Evolutionary conservation across 2,888 invertebrate genomes (phyloP), one percentile per base, ranked within the genome.

Genomic region (Nemapogon koenigi): DNA sequence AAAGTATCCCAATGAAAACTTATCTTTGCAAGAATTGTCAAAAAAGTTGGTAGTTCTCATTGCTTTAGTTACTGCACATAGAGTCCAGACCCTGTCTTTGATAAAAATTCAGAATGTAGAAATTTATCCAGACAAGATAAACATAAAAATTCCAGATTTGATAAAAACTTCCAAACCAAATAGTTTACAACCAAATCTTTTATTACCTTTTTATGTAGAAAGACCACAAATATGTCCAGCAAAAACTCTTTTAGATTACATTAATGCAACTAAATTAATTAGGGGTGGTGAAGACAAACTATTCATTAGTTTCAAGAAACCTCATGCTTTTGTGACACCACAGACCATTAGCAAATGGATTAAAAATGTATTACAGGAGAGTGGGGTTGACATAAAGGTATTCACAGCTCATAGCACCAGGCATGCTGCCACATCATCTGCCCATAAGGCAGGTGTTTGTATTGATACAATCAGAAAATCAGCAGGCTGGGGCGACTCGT

Each of bases 271-370:
- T 13, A n/a, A 4, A 4, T 7, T 4, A 13, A n/a, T n/a, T 4
- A 27, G 28, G n/a, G 13, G 13, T 27, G 4, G 4, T 27, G 4
- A 27, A 13, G 13, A 27, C 8, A 10, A 37, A 18, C 10, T 43
- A 7, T 4, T 43, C 1, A 41, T 37, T 1, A 16, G 8, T 13
- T 39, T 39, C 25, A 16, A 16, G 26, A 39, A 39, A 8, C 17
- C 39, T 14, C 31, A 39, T 22, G 10, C 3, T 3, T 37, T 37
- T n/a, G n/a, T n/a, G n/a, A n/a, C n/a, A n/a, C n/a, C n/a, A n/a
- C n/a, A n/a, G n/a, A n/a, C n/a, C n/a, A n/a, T n/a, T n/a, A n/a
- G n/a, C n/a, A n/a, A n/a, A n/a, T n/a, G n/a, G n/a, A n/a, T n/a
- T n/a, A n/a, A n/a, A n/a, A n/a, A n/a, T n/a, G n/a, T n/a, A n/a